Evolutionary conservation across 2,888 invertebrate genomes (phyloP).

Genomic region (Trissoscelio sp.): DNA sequence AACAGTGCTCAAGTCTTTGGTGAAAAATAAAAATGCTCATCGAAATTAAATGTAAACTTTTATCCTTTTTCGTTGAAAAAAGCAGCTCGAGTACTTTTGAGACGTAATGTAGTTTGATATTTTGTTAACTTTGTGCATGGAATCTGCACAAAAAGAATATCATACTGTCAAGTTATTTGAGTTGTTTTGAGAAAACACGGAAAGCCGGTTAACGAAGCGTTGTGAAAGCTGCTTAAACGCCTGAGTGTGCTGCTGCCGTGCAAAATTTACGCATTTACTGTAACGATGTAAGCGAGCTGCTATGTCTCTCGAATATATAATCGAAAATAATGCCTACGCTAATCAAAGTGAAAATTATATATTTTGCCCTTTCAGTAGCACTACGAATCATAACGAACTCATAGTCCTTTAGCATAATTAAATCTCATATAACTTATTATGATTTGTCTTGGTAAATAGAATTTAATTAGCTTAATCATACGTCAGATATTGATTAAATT

Average conservation of each 20-base stretch:
- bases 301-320: slow-evolving; percentile 19
- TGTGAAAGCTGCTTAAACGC: slow-evolving; percentile 48
- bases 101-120: slow-evolving; percentile 15
- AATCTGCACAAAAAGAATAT: slow-evolving; percentile 39
- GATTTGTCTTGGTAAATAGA: background rate
- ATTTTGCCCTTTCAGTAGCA: background rate
- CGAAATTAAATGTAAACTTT: background rate
- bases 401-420: background rate
- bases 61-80: background rate
- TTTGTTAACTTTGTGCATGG: slow-evolving; percentile 38
- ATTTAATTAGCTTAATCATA: background rate
- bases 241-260: slow-evolving; percentile 15
- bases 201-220: slow-evolving; percentile 52
- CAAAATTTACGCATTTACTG: slow-evolving; percentile 30
- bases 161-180: slow-evolving; percentile 31
- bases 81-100: slow-evolving; percentile 5
- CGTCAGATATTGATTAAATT: background rate
- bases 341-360: slow-evolving; percentile 21
- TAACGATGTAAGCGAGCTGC: slow-evolving; percentile 26
- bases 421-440: background rate
- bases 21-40: background rate
- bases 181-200: slow-evolving; percentile 49
- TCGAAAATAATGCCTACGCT: slow-evolving; percentile 23
- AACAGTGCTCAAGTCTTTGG: too few species aligned
- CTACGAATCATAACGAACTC: background rate